phyloP scores from a whole-genome alignment of 2,888 invertebrate species.

The Acanthopleura granulata region DNA sequence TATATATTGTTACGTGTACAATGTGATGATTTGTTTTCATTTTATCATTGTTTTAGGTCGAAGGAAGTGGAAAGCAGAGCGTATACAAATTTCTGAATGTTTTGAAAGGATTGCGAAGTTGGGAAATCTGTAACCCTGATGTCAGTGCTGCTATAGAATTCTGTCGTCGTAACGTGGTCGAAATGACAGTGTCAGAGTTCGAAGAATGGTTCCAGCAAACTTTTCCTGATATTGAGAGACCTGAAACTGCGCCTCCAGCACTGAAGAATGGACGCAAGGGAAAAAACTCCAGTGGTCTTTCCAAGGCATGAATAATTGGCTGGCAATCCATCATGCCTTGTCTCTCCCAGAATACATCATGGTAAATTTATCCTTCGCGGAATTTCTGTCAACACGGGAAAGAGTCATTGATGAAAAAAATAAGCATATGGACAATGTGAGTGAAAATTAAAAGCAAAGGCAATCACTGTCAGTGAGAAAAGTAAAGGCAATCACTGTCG shows the following conservation, averaged over 20 bases:
- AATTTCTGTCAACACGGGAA: no score
- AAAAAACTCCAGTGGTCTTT: background rate
- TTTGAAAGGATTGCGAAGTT: constrained; percentile 60
- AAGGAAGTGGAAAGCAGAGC: constrained; percentile 63
- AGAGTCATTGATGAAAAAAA: no score
- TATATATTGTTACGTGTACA: no score
- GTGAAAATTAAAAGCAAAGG: no score
- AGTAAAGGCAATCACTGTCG: no score
- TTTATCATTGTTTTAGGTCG: constrained; percentile 47
- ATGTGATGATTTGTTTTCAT: no score
- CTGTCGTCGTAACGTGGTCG: constrained; percentile 65
- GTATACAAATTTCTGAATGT: constrained; percentile 66
- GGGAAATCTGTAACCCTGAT: constrained; percentile 69
- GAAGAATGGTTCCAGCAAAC: constrained; percentile 66
- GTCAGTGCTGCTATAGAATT: constrained; percentile 67
- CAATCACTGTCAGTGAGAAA: no score
- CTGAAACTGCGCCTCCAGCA: constrained; percentile 58
- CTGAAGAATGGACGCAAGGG: constrained; percentile 17
- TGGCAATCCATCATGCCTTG: no score
- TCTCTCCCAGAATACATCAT: no score
- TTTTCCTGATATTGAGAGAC: constrained; percentile 61
- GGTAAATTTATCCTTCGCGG: no score
- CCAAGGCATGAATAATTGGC: background rate
- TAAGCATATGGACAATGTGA: no score
- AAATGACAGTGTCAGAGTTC: constrained; percentile 66